Evolutionary conservation across 2,888 invertebrate genomes (phyloP).

Genomic region (Phymatocera aterrima): DNA sequence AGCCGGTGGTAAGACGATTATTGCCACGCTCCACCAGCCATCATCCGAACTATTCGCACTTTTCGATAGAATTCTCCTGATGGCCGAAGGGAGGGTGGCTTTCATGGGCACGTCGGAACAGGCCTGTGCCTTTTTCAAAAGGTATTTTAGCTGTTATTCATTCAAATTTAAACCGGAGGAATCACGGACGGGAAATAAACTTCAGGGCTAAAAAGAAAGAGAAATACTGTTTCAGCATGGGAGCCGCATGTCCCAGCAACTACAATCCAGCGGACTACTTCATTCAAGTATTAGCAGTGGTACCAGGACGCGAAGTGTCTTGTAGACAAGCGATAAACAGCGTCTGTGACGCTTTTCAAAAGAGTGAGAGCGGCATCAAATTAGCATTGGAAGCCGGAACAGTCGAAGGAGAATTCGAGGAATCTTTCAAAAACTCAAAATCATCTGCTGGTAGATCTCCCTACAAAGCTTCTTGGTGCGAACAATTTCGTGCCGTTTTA

Average conservation of each 20-base stretch:
- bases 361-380: conserved; percentile 80
- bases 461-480: conserved; percentile 91
- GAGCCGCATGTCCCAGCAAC: conserved; percentile 90
- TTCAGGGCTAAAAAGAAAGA: neutral
- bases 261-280: conserved; percentile 97
- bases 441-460: conserved; percentile 72
- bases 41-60: conserved; percentile 93
- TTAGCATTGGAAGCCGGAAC: conserved; percentile 79
- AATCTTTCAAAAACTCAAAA: conserved; percentile 54
- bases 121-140: conserved; percentile 86
- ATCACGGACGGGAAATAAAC: too few relatives aligned
- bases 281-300: conserved; percentile 91
- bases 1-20: conserved; percentile 90
- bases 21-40: conserved; percentile 97
- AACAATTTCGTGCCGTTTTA: conserved; percentile 91
- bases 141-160: neutral
- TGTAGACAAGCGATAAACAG: conserved; percentile 87
- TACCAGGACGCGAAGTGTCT: conserved; percentile 88
- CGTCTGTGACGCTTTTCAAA: conserved; percentile 86
- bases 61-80: conserved; percentile 91
- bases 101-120: conserved; percentile 89
- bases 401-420: conserved; percentile 59
- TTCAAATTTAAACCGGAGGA: neutral
- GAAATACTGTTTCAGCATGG: conserved; percentile 77
- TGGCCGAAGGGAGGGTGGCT: conserved; percentile 95